Base-by-base conservation (phyloP, 2,113 vertebrate species). In the Silurus glanis region DNA sequence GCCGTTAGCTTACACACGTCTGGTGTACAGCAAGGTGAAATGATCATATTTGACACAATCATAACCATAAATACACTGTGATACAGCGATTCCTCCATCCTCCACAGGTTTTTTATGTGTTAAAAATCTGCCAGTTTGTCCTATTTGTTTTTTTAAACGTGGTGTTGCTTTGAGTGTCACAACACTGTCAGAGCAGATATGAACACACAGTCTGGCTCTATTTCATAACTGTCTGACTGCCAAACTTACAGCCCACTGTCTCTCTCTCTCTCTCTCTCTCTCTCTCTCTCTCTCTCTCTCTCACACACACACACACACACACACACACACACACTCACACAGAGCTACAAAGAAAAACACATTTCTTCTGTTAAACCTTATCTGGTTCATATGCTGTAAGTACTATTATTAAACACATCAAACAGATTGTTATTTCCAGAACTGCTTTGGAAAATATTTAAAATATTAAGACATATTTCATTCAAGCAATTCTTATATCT, bases 241-340 rank as follows among this genome's bases (percentile, higher is more conserved):
- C 69, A 84, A 56, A n/a, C 9, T 7, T 8, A 16, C 25, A 47
- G 25, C 37, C 9, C 37, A 49, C 19, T 53, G 9, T 66, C 28
- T 51, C 37, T 37, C 37, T 37, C 37, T 37, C 37, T 37, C 37
- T 37, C 37, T 37, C 37, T 37, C 37, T 37, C 37, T 37, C 37
- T 66, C 28, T 51, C 37, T 37, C 37, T 37, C 37, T 37, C 37
- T 37, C 37, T 37, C 37, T 37, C 37, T 37, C 37, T 37, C 37
- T 37, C 37, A 75, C 37, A 72, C 66, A 69, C 66, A 69, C 25
- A 37, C 64, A 67, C 66, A 67, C 25, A 67, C 64, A 67, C 64
- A 67, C 64, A 67, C 64, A 67, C 64, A 67, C 9, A 67, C 66
- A 67, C 66, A 69, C 66, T 25, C 64, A 66, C 62, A 66, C 67